Percentiles rank a stretch among this genome's conserved stretches.
These are phyloP conservation scores for Aphis craccivora DNA, from an alignment of 1,140 invertebrate species.

Conservation along the genomic window DNA sequence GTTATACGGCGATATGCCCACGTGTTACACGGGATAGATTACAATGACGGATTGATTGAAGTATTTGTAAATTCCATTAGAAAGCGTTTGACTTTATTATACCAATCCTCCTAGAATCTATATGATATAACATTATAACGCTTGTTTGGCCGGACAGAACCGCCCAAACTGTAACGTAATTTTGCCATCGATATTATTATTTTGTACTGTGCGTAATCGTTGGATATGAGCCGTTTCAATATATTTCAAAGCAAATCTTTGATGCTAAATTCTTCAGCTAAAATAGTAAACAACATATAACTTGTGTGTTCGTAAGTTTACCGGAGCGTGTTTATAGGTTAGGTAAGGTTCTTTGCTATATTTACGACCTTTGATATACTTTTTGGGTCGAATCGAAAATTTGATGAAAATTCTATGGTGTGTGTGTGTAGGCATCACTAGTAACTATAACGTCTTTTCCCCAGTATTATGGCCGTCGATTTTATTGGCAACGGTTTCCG, in stretches of 20 bases:
- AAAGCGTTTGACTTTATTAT: not conserved
- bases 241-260: no score
- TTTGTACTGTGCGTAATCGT: no score
- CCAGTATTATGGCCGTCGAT: not conserved
- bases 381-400: not conserved
- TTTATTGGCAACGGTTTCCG: not conserved
- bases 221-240: no score
- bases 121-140: not conserved
- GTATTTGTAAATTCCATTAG: not conserved
- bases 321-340: no score
- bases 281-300: no score
- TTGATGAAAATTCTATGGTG: not conserved
- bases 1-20: not conserved
- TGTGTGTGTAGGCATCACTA: not conserved
- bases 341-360: not conserved
- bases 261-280: no score
- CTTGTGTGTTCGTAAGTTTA: no score
- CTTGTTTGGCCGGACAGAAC: not conserved
- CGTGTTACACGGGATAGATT: not conserved
- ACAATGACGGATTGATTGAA: not conserved
- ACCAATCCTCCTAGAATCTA: not conserved
- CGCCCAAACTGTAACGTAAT: not conserved
- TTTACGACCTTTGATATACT: slow-evolving; percentile 6
- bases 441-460: not conserved
- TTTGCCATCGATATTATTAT: not conserved